Conservation (phyloP, 2,113 vertebrate genomes). For the Hypocryptadius cinnamomeus region DNA sequence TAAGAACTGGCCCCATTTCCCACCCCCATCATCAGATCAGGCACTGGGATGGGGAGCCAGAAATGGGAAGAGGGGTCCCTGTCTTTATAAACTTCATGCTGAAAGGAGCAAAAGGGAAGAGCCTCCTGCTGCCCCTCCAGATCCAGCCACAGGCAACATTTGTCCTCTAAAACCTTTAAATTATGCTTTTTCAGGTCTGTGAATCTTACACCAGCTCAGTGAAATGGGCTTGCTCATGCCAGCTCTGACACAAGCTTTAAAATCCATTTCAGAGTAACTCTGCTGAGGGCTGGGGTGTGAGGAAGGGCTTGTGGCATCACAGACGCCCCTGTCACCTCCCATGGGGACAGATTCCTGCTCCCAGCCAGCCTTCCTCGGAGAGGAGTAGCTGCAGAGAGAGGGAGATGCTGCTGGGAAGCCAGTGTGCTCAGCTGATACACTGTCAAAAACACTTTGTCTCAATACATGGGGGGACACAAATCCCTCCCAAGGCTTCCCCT, state of each 20-base stretch:
- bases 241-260: background rate
- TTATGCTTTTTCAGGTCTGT: background rate
- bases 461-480: accelerated
- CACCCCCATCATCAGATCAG: background rate
- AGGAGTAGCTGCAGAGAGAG: background rate
- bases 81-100: background rate
- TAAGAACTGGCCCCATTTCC: background rate
- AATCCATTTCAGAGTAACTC: background rate
- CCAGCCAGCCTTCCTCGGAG: background rate
- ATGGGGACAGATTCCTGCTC: background rate
- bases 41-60: background rate
- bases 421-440: background rate
- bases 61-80: background rate
- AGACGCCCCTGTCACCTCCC: background rate
- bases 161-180: background rate
- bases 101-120: background rate
- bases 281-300: background rate
- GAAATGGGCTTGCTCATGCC: background rate
- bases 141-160: accelerated
- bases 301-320: accelerated
- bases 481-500: background rate
- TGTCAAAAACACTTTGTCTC: background rate
- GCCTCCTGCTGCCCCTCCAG: background rate
- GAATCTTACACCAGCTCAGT: background rate
- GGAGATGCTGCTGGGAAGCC: background rate